A percentile compares a stretch with the other conserved stretches of the same genome.
Conservation (phyloP, 1,140 invertebrate species). For the Lepidurus apus region DNA sequence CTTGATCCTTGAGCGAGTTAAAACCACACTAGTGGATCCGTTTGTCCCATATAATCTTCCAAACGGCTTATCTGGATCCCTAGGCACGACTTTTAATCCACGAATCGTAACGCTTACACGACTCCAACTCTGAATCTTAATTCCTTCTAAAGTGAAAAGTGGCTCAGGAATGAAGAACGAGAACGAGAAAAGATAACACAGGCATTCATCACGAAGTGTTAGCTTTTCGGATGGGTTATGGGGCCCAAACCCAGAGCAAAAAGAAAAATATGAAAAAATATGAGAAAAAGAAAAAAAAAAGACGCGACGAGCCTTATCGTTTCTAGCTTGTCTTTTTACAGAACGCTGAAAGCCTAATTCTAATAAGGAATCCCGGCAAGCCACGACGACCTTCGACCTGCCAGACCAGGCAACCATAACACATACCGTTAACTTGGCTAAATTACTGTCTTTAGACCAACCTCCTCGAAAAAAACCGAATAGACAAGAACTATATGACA, state of each 20-base stretch:
- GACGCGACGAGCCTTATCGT: too few relatives aligned
- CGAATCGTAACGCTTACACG: not conserved
- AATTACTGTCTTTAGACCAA: not conserved
- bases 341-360: not conserved
- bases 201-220: not conserved
- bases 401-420: not conserved
- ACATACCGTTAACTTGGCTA: slow-evolving; percentile 8
- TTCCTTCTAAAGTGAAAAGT: not conserved
- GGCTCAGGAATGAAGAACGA: not conserved
- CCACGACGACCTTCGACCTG: not conserved
- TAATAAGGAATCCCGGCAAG: not conserved
- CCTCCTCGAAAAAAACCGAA: not conserved
- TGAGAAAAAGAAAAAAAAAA: not conserved
- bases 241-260: not conserved
- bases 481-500: not conserved
- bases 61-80: not conserved
- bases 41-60: not conserved
- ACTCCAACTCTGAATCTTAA: not conserved
- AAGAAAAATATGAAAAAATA: not conserved
- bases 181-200: not conserved
- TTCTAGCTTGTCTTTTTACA: too few relatives aligned
- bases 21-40: not conserved
- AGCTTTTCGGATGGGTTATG: not conserved
- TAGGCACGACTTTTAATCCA: not conserved
- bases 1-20: not conserved